Conservation (phyloP, 2,113 vertebrate genomes). For the Salvelinus sp. region DNA sequence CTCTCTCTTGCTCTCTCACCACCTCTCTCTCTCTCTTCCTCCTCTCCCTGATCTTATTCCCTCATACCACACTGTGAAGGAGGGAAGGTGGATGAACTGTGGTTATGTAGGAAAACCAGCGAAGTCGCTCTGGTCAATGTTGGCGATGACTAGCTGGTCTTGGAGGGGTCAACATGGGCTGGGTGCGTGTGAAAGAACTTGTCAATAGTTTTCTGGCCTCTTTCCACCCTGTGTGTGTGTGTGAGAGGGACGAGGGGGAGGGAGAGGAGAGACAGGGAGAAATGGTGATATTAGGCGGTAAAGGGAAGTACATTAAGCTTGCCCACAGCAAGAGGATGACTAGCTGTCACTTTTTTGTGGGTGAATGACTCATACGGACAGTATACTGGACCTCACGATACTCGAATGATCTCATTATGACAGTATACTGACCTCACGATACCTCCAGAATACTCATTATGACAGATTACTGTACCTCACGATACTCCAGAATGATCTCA, state of each 20-base stretch:
- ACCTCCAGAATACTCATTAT: slow-evolving; percentile 2
- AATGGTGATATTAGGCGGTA: not conserved
- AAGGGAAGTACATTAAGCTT: not conserved
- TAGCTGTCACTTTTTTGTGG: not conserved
- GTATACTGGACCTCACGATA: no score
- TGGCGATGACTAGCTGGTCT: slow-evolving; percentile 95
- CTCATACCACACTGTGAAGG: slow-evolving; percentile 86
- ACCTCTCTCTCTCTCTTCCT: not conserved
- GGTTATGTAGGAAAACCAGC: slow-evolving; percentile 97
- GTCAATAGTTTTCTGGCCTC: slow-evolving; percentile 97
- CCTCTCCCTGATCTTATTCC: not conserved
- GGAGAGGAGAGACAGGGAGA: not conserved
- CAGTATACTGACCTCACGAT: slow-evolving; percentile 18
- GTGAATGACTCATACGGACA: slow-evolving; percentile 2
- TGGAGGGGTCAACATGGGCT: slow-evolving; percentile 91
- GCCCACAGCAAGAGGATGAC: no score
- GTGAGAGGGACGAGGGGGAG: slow-evolving; percentile 18
- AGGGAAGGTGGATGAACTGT: slow-evolving; percentile 85
- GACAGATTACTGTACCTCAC: no score
- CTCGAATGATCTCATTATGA: slow-evolving; percentile 14
- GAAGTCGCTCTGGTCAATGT: slow-evolving; percentile 97
- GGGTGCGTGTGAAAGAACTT: slow-evolving; percentile 98
- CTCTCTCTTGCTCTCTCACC: not conserved
- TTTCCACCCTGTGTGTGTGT: slow-evolving; percentile 85
- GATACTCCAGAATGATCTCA: slow-evolving; percentile 14